phyloP scores from a whole-genome alignment of 2,888 invertebrate species.

The Agonopterix alstromeriana region DNA sequence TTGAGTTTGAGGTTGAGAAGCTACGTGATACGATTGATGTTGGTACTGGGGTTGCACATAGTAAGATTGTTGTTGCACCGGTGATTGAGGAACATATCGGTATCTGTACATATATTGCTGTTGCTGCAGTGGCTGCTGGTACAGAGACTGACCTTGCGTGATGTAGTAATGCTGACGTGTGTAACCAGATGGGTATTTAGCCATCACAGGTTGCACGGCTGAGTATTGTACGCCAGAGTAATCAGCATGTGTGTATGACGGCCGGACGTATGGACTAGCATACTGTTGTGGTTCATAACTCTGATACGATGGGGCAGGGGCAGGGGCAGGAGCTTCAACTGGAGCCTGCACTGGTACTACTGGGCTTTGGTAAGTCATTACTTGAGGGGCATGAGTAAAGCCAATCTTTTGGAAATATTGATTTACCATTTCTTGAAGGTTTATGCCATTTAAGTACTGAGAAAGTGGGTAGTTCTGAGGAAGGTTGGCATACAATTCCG shows the following conservation, averaged over 20 bases:
- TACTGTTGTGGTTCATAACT: conserved; percentile 51
- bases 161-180: conserved; percentile 39
- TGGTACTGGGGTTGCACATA: conserved; percentile 42
- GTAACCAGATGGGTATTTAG: conserved; percentile 56
- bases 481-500: conserved; percentile 73
- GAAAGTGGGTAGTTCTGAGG: conserved; percentile 74
- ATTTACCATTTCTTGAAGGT: conserved; percentile 72
- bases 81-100: conserved; percentile 42
- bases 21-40: conserved; percentile 30
- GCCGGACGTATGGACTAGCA: conserved; percentile 52
- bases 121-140: conserved; percentile 43
- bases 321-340: conserved; percentile 19
- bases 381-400: conserved; percentile 53
- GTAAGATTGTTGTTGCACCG: conserved; percentile 36
- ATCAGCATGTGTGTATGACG: conserved; percentile 60
- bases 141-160: conserved; percentile 41
- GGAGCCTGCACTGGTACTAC: conserved; percentile 18
- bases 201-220: conserved; percentile 68
- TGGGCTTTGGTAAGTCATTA: conserved; percentile 46
- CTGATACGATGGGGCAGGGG: conserved; percentile 16
- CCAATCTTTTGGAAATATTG: conserved; percentile 70
- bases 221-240: conserved; percentile 66
- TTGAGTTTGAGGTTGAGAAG: conserved; percentile 19
- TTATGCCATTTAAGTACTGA: conserved; percentile 70
- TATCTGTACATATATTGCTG: conserved; percentile 55